phyloP scores from a whole-genome alignment of 2,797 vertebrate genomes.

The Poeciliopsis gracilis region DNA sequence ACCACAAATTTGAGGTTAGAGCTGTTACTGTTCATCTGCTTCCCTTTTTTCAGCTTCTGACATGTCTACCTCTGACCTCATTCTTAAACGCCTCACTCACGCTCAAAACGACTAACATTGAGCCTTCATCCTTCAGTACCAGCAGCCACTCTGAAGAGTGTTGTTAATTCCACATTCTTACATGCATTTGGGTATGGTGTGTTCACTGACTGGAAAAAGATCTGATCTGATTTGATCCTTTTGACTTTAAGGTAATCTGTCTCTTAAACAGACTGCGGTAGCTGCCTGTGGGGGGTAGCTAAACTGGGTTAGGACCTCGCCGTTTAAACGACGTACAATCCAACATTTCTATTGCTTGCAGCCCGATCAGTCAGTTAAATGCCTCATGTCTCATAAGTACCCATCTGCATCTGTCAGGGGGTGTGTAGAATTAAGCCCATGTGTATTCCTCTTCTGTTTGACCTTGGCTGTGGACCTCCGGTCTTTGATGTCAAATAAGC shows the following conservation, averaged over 20 bases:
- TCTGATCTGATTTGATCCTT: constrained; percentile 30
- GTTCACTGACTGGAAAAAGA: background rate
- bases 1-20: background rate
- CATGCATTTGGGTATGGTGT: background rate
- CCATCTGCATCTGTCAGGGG: constrained; percentile 79
- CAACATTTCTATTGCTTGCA: constrained; percentile 67
- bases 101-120: background rate
- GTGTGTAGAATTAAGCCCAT: constrained; percentile 77
- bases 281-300: constrained; percentile 46
- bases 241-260: constrained; percentile 44
- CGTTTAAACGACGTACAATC: constrained; percentile 68
- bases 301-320: constrained; percentile 61
- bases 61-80: background rate
- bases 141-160: background rate
- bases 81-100: background rate
- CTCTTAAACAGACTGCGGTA: constrained; percentile 53
- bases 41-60: background rate
- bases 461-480: constrained; percentile 80
- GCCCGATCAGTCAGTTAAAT: constrained; percentile 75
- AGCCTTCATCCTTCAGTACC: background rate
- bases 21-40: background rate
- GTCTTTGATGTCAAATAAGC: constrained; percentile 77
- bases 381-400: constrained; percentile 77
- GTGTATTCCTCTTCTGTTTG: constrained; percentile 74
- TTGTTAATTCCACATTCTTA: background rate